Evolutionary conservation across 2,797 vertebrate genomes (phyloP).

Genomic region (Sebastes kiyomatsui): DNA sequence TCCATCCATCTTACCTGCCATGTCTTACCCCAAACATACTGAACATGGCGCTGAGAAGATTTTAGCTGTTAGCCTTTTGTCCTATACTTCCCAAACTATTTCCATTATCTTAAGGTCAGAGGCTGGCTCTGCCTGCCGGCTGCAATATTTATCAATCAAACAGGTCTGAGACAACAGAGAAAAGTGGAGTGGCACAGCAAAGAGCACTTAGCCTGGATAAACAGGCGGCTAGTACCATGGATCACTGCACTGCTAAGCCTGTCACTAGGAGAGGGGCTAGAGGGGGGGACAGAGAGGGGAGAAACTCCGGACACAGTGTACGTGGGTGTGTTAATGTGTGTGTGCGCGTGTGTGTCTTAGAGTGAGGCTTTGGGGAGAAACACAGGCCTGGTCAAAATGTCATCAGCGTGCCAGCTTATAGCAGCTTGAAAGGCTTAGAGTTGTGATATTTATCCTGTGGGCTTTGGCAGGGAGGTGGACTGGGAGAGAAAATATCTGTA

Average conservation of each 20-base stretch:
- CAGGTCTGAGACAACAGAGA: slow-evolving; percentile 74
- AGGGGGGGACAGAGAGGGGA: slow-evolving; percentile 66
- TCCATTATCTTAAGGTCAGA: slow-evolving; percentile 79
- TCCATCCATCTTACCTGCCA: slow-evolving; percentile 51
- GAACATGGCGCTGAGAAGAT: slow-evolving; percentile 25
- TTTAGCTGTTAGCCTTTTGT: slow-evolving; percentile 59
- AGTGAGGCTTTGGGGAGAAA: slow-evolving; percentile 77
- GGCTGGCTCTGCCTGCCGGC: slow-evolving; percentile 60
- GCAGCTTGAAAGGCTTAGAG: slow-evolving; percentile 85
- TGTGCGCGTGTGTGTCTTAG: slow-evolving; percentile 38
- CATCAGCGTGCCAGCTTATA: slow-evolving; percentile 83
- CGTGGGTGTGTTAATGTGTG: neutral
- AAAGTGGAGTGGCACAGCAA: slow-evolving; percentile 75
- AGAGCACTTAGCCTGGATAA: slow-evolving; percentile 83
- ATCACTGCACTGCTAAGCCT: slow-evolving; percentile 82
- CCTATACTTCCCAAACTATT: slow-evolving; percentile 72
- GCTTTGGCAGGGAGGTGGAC: slow-evolving; percentile 77
- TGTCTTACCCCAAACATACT: slow-evolving; percentile 19
- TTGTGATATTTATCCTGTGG: slow-evolving; percentile 86
- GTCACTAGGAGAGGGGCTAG: slow-evolving; percentile 71
- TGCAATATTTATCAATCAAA: slow-evolving; percentile 83
- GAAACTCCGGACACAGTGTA: slow-evolving; percentile 61
- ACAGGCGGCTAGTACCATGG: slow-evolving; percentile 76
- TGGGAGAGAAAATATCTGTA: slow-evolving; percentile 84
- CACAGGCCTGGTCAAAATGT: slow-evolving; percentile 84